These are phyloP conservation scores for Agonopterix arenella DNA, from an alignment of 2,888 invertebrate genomes.

Conservation along the genomic window DNA sequence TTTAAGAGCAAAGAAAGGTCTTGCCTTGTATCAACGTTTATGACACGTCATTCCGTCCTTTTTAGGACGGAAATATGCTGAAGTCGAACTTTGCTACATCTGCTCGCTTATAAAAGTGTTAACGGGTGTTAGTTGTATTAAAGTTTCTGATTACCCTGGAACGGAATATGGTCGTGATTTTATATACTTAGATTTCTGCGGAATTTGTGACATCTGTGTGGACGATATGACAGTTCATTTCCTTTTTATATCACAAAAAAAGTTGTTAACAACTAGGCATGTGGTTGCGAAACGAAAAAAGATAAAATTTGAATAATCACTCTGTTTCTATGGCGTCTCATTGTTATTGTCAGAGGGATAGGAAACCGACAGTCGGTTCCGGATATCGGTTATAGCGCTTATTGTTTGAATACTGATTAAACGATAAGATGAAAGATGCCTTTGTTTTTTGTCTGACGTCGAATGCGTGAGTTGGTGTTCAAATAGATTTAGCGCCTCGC, in stretches of 20 bases:
- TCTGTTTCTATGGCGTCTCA: slow-evolving; percentile 19
- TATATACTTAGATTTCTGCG: too few species aligned
- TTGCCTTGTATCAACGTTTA: too few species aligned
- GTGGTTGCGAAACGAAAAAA: slow-evolving; percentile 17
- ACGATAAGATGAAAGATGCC: slow-evolving; percentile 11
- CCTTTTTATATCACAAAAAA: neutral
- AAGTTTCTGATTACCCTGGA: too few species aligned
- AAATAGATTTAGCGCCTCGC: neutral
- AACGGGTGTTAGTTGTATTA: too few species aligned
- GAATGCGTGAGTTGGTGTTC: slow-evolving; percentile 5
- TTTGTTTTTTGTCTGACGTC: slow-evolving; percentile 8
- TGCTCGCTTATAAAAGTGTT: too few species aligned
- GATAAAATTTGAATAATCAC: slow-evolving; percentile 36
- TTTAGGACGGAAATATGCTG: too few species aligned
- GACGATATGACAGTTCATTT: too few species aligned
- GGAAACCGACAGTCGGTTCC: slow-evolving; percentile 40
- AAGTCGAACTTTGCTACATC: too few species aligned
- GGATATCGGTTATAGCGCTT: slow-evolving; percentile 31
- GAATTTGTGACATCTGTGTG: too few species aligned
- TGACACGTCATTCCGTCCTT: too few species aligned
- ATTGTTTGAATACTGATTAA: slow-evolving; percentile 47
- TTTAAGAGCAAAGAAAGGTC: too few species aligned
- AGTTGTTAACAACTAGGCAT: slow-evolving; percentile 7
- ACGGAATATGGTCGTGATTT: too few species aligned
- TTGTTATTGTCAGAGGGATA: slow-evolving; percentile 26